phyloP scores from a whole-genome alignment of 2,888 invertebrate genomes.

The Parochlus steinenii region DNA sequence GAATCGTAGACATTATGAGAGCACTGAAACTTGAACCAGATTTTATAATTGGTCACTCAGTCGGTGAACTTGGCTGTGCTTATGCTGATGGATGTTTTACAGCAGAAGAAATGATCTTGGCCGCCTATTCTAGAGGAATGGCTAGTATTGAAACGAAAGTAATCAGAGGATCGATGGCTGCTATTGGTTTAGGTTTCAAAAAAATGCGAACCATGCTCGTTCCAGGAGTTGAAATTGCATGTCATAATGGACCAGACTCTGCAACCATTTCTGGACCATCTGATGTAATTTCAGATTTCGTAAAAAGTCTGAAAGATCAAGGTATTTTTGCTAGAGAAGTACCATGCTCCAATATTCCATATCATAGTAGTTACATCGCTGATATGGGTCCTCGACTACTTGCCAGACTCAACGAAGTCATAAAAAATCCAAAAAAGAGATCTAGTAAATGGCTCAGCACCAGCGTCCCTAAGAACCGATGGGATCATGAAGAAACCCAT shows the following conservation, averaged over 20 bases:
- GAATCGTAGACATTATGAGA: slow-evolving; percentile 37
- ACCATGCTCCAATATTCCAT: slow-evolving; percentile 74
- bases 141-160: slow-evolving; percentile 47
- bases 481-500: slow-evolving; percentile 47
- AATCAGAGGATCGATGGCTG: slow-evolving; percentile 63
- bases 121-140: slow-evolving; percentile 60
- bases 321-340: slow-evolving; percentile 70
- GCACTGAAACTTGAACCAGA: slow-evolving; percentile 41
- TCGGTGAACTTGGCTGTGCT: slow-evolving; percentile 79
- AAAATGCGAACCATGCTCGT: slow-evolving; percentile 32
- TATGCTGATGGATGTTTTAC: slow-evolving; percentile 81
- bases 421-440: slow-evolving; percentile 46
- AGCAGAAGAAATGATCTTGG: slow-evolving; percentile 59
- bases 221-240: slow-evolving; percentile 21
- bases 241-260: slow-evolving; percentile 27
- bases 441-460: slow-evolving; percentile 72
- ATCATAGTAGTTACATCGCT: slow-evolving; percentile 71
- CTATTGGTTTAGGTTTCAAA: slow-evolving; percentile 56
- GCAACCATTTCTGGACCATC: slow-evolving; percentile 79
- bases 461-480: slow-evolving; percentile 53
- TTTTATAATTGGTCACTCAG: slow-evolving; percentile 64
- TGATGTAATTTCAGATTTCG: slow-evolving; percentile 46
- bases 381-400: slow-evolving; percentile 47
- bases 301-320: slow-evolving; percentile 45
- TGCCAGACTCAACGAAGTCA: slow-evolving; percentile 43